Evolutionary conservation across 2,797 vertebrate species (phyloP).

Genomic region (Syngnathus acus): DNA sequence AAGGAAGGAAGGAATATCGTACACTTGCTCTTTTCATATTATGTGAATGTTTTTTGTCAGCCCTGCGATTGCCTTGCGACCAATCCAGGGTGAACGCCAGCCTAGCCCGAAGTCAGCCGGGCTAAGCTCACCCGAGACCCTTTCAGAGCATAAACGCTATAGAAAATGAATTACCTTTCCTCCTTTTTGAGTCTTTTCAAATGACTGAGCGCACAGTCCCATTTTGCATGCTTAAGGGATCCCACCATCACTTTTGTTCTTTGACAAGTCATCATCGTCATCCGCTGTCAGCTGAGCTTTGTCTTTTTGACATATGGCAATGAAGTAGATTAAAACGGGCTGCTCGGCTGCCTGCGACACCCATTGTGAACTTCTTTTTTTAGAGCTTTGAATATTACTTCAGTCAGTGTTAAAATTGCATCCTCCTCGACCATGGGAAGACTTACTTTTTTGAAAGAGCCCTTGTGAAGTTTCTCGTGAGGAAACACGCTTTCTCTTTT

Average conservation of each 20-base stretch:
- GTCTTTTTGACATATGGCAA: constrained; percentile 25
- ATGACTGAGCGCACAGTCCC: background rate
- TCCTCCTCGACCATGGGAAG: constrained; percentile 25
- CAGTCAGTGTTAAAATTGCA: constrained; percentile 12
- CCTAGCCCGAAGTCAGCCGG: no score
- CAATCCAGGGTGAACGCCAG: background rate
- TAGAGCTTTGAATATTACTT: constrained; percentile 30
- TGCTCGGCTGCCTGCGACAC: constrained; percentile 29
- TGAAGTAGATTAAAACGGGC: constrained; percentile 23
- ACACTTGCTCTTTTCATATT: no score
- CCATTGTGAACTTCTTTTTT: constrained; percentile 19
- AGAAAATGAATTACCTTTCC: background rate
- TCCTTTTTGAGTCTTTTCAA: background rate
- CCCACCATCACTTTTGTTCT: background rate
- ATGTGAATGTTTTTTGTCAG: background rate
- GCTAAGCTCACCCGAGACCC: background rate
- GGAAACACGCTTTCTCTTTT: constrained; percentile 20
- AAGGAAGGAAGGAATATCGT: no score
- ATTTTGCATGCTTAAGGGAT: background rate
- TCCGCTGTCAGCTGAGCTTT: constrained; percentile 12
- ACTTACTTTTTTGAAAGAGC: constrained; percentile 12
- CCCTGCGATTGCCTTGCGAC: no score
- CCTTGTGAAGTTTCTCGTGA: constrained; percentile 1
- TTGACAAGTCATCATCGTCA: background rate
- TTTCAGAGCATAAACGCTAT: background rate